Percentiles rank a stretch among this genome's conserved stretches.
phyloP scores from a whole-genome alignment of 2,888 invertebrate species.

The Colostygia pectinataria region DNA sequence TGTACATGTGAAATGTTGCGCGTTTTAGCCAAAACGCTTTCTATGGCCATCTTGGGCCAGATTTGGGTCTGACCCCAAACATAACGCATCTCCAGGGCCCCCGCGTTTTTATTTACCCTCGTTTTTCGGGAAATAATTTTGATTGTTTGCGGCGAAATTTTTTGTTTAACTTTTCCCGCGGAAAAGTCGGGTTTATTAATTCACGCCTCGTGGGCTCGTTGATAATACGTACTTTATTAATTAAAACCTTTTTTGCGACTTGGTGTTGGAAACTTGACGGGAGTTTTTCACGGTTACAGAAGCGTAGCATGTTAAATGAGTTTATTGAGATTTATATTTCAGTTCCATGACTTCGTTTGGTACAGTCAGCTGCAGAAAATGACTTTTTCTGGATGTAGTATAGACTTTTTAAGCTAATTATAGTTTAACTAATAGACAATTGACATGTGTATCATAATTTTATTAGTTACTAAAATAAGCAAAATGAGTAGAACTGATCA shows the following conservation, averaged over 20 bases:
- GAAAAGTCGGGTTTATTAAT: slow-evolving; percentile 36
- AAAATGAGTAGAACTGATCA: too few relatives aligned
- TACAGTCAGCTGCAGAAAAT: too few relatives aligned
- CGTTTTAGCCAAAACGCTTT: slow-evolving; percentile 62
- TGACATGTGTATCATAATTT: too few relatives aligned
- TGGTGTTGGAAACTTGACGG: slow-evolving; percentile 27
- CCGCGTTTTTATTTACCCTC: slow-evolving; percentile 33
- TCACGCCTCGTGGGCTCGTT: slow-evolving; percentile 34
- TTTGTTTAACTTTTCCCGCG: slow-evolving; percentile 33
- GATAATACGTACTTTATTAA: slow-evolving; percentile 37
- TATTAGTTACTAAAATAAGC: too few relatives aligned
- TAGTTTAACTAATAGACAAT: too few relatives aligned
- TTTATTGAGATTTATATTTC: not conserved
- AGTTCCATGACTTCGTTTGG: too few relatives aligned
- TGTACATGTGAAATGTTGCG: slow-evolving; percentile 50
- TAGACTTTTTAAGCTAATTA: too few relatives aligned
- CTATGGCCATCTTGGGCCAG: slow-evolving; percentile 56
- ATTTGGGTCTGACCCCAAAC: slow-evolving; percentile 45
- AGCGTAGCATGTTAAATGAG: slow-evolving; percentile 3
- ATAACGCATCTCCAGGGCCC: slow-evolving; percentile 50
- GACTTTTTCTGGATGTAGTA: too few relatives aligned
- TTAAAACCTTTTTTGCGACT: slow-evolving; percentile 36
- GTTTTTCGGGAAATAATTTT: slow-evolving; percentile 37
- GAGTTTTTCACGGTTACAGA: slow-evolving; percentile 24
- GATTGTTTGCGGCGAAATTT: slow-evolving; percentile 37